Evolutionary conservation across 2,113 vertebrate species (phyloP).

Genomic region (Synodontis membranacea): DNA sequence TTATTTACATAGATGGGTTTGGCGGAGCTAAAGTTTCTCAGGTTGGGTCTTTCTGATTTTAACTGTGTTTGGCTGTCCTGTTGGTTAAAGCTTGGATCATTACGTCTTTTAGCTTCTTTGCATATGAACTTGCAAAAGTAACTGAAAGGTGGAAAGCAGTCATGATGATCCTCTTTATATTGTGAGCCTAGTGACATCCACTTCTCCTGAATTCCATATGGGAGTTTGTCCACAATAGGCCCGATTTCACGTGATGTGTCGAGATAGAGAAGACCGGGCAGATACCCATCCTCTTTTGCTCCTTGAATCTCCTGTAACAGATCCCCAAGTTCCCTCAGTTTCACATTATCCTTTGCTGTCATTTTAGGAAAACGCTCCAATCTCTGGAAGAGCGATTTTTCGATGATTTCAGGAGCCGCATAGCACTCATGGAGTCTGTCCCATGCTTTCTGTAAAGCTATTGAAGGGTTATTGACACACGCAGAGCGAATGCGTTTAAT

Average conservation of each 20-base stretch:
- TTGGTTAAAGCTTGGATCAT: too few relatives aligned
- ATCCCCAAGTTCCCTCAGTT: constrained; percentile 39
- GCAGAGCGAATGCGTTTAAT: constrained; percentile 33
- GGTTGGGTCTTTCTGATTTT: too few relatives aligned
- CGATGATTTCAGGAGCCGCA: constrained; percentile 18
- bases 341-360: constrained; percentile 20
- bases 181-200: too few relatives aligned
- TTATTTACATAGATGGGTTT: too few relatives aligned
- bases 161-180: too few relatives aligned
- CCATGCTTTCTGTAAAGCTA: background rate
- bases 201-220: too few relatives aligned
- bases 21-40: too few relatives aligned
- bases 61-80: too few relatives aligned
- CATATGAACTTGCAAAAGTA: too few relatives aligned
- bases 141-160: too few relatives aligned
- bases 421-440: constrained; percentile 9
- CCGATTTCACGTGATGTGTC: constrained; percentile 11
- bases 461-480: constrained; percentile 29
- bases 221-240: background rate
- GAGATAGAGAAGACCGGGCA: background rate
- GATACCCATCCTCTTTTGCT: constrained; percentile 43
- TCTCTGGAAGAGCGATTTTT: background rate
- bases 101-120: too few relatives aligned
- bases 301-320: constrained; percentile 48
- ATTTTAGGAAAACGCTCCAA: constrained; percentile 44